Evolutionary conservation across 2,113 vertebrate species (phyloP), one percentile per base, ranked within the genome.

Genomic region (Pseudorectes ferrugineus): DNA sequence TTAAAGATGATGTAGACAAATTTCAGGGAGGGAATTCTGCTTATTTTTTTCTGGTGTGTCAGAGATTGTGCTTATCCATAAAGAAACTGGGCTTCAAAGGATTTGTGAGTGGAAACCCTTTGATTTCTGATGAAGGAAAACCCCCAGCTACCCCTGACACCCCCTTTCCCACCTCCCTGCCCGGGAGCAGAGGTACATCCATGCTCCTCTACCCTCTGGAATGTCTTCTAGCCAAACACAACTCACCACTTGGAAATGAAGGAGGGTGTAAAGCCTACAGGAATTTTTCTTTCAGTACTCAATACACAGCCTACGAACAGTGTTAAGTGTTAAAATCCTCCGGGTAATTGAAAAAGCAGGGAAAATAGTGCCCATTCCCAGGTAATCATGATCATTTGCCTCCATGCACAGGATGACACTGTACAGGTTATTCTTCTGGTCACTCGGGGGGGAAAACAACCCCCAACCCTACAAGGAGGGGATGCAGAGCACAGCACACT

Each of bases 381-480:
- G 43, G 21, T 5, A 74, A 45, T 9, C 22, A 20, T 0, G 0
- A 45, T 25, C n/a, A n/a, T 62, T 43, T 54, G 40, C 65, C 74
- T 78, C 51, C 35, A 20, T 1, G 6, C n/a, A 15, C 2, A 9
- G 9, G 51, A 42, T 0, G 3, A 61, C 12, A 18, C 31, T 9
- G 11, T 14, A 17, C 22, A 36, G 38, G 61, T 51, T 46, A 42
- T 73, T 77, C 19, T 46, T 77, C n/a, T 33, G 55, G 17, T 72
- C 29, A 24, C 28, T 52, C 1, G 2, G 5, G 1, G 4, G 8
- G 2, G 3, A 8, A 22, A 28, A 31, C 5, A 71, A 15, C 19
- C 33, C 52, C 35, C 51, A 66, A 40, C 5, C 28, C 73, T 43
- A 4, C 40, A 29, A 26, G n/a, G 45, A 73, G 5, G 4, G 19